Base-by-base conservation (phyloP, 1,140 invertebrate genomes). In the Nymphalis io region DNA sequence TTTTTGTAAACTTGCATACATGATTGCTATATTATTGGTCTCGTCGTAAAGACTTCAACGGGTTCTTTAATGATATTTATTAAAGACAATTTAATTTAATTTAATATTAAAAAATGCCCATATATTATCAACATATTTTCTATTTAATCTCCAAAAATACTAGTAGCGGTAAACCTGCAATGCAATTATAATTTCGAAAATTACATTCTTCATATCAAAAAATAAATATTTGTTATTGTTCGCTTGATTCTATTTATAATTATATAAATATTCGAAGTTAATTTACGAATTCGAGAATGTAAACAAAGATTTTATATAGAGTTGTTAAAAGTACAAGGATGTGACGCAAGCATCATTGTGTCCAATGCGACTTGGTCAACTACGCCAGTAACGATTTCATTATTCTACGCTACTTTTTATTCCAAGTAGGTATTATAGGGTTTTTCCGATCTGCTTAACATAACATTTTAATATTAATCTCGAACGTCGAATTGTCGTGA, bases 341-440 rank as follows among this genome's bases (percentile, higher is more conserved):
- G 63, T 85, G 83, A 82, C 81, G 83, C 73, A 83, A 83, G 60
- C 44, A 51, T 75, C 60, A 81, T 85, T 83, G 78, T 85, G 73
- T 76, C 74, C 70, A 72, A 33, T 55, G 59, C 40, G 69, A 76
- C 76, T 80, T 72, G 63, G 76, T 76, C 74, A 77, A 76, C 71
- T 72, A 59, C 57, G 57, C 60, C 70, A 75, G 60, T 74, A 77
- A 73, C 73, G 74, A 83, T 78, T 78, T 82, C 72, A 76, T 76
- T 82, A 40, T 18, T 46, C 68, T 62, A 42, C 55, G 39, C 21
- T 44, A 63, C 57, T 64, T 70, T 65, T 72, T 71, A 74, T 71
- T 70, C 63, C 38, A 15, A 38, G 39, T 68, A 53, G 16, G 42
- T 65, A 68, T 58, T 66, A 60, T 39, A 38, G 65, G 65, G 68